These are phyloP conservation scores for Epistrophe grossulariae DNA, from an alignment of 2,888 invertebrate species.

Conservation along the genomic window DNA sequence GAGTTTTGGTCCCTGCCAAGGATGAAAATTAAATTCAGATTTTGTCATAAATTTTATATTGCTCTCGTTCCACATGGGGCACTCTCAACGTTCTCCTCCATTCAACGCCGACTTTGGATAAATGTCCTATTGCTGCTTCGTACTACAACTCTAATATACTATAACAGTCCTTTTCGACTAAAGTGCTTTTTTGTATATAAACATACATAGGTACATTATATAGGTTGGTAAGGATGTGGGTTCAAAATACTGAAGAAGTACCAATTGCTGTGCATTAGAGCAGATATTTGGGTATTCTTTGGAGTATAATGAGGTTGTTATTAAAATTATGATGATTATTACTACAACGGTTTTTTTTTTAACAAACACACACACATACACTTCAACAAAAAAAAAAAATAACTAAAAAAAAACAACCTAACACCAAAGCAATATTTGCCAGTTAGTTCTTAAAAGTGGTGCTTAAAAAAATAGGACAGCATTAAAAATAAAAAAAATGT, in stretches of 20 bases:
- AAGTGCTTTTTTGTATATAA: constrained; percentile 13
- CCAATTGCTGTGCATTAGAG: constrained; percentile 60
- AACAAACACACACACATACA: background rate
- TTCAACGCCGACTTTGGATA: constrained; percentile 9
- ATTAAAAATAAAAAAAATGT: constrained; percentile 4
- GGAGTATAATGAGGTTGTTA: constrained; percentile 54
- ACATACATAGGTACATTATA: background rate
- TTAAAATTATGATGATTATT: constrained; percentile 62
- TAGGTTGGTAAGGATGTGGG: constrained; percentile 17
- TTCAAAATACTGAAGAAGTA: constrained; percentile 33
- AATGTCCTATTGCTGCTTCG: constrained; percentile 27
- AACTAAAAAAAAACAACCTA: background rate
- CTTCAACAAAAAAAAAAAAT: background rate
- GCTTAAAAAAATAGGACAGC: constrained; percentile 13
- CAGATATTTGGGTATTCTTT: constrained; percentile 41
- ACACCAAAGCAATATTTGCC: constrained; percentile 9
- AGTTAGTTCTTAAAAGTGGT: constrained; percentile 21
- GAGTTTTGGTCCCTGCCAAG: constrained; percentile 68
- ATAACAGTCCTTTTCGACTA: constrained; percentile 21
- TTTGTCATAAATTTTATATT: constrained; percentile 73
- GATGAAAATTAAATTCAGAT: constrained; percentile 73
- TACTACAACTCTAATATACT: constrained; percentile 2
- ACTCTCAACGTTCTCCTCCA: background rate
- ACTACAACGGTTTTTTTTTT: constrained; percentile 39
- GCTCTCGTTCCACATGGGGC: constrained; percentile 44